Conservation (phyloP, 2,888 invertebrate species). For the Plebejus melissa region DNA sequence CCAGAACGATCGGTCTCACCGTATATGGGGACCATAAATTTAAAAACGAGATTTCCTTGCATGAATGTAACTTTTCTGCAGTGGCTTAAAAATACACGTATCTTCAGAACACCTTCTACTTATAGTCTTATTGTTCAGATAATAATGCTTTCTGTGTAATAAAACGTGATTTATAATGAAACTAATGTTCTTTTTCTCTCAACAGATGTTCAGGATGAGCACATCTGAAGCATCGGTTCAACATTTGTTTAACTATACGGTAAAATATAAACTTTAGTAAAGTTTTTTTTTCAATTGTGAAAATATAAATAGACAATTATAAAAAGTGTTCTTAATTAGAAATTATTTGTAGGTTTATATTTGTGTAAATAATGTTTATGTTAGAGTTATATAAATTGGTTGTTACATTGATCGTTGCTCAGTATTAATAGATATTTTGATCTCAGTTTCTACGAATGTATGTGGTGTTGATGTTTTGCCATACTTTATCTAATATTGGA, state of each 20-base stretch:
- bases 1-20: neutral
- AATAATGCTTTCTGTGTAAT: constrained; percentile 33
- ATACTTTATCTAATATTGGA: neutral
- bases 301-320: constrained; percentile 46
- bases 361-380: constrained; percentile 29
- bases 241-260: constrained; percentile 32
- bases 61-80: constrained; percentile 58
- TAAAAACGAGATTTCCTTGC: constrained; percentile 77
- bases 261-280: constrained; percentile 31
- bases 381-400: constrained; percentile 40
- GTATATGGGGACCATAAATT: neutral
- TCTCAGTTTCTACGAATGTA: constrained; percentile 26
- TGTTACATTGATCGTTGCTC: constrained; percentile 51
- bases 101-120: constrained; percentile 16
- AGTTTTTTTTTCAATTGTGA: constrained; percentile 45
- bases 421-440: constrained; percentile 37
- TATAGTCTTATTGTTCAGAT: neutral
- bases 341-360: constrained; percentile 33
- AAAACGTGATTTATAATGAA: constrained; percentile 38
- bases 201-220: constrained; percentile 87
- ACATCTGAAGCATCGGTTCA: constrained; percentile 79
- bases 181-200: constrained; percentile 79
- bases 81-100: constrained; percentile 22
- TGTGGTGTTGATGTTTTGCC: constrained; percentile 14
- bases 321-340: constrained; percentile 71